Conservation (phyloP, 2,113 vertebrate genomes). For the Sclerurus mexicanus region DNA sequence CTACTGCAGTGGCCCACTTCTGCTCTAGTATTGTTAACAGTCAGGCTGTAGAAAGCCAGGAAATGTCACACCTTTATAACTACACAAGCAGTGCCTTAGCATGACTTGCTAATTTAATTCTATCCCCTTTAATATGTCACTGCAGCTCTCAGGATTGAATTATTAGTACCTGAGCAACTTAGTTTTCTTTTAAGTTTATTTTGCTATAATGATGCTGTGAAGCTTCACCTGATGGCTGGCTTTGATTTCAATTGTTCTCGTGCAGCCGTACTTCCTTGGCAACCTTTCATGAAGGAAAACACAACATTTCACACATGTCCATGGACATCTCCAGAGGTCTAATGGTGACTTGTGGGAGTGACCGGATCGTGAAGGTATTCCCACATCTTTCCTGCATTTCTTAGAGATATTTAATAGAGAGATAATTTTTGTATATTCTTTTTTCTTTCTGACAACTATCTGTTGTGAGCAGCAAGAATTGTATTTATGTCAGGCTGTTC, state of each 20-base stretch:
- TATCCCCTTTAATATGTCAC: background rate
- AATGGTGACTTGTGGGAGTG: slow-evolving; percentile 95
- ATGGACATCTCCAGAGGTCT: slow-evolving; percentile 92
- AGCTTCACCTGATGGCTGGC: background rate
- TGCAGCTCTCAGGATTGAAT: background rate
- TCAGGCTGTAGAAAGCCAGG: background rate
- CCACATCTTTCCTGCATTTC: background rate
- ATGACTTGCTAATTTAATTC: background rate
- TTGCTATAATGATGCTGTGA: background rate
- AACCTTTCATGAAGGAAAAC: slow-evolving; percentile 97
- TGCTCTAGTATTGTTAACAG: background rate
- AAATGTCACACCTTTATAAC: background rate
- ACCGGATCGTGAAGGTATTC: slow-evolving; percentile 92
- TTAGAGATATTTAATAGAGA: background rate
- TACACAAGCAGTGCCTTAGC: background rate
- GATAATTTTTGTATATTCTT: background rate
- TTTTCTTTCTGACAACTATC: background rate
- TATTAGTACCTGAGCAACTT: background rate
- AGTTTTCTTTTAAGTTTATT: background rate
- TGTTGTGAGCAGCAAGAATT: background rate
- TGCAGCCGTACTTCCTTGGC: slow-evolving; percentile 90
- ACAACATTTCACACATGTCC: slow-evolving; percentile 95
- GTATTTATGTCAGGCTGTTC: background rate
- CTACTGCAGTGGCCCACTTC: background rate
- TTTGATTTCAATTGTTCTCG: background rate